phyloP scores from a whole-genome alignment of 2,113 vertebrate species.

The Cranoglanis bouderius region DNA sequence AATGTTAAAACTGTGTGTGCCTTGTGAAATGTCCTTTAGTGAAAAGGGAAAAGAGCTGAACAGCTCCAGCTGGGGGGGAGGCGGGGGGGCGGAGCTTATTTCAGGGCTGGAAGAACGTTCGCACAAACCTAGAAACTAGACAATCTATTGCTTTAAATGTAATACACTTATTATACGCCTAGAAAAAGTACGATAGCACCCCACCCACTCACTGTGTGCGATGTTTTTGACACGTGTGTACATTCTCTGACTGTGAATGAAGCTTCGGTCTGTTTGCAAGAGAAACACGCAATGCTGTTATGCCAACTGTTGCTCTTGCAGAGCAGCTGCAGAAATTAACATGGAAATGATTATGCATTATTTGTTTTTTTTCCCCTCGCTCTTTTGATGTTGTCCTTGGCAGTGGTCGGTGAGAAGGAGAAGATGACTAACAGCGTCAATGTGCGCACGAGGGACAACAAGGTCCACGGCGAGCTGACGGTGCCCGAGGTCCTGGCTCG shows the following conservation, averaged over 20 bases:
- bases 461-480: conserved; percentile 84
- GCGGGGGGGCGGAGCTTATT: neutral
- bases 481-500: conserved; percentile 79
- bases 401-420: conserved; percentile 97
- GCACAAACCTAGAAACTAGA: neutral
- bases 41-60: neutral
- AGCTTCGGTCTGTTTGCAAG: conserved; percentile 5
- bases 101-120: neutral
- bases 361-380: conserved; percentile 17
- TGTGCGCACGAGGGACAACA: conserved; percentile 92
- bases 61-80: neutral
- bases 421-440: conserved; percentile 82
- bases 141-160: neutral
- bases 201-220: neutral
- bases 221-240: neutral
- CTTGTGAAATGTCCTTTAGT: neutral
- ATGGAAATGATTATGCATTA: conserved; percentile 20
- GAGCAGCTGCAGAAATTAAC: conserved; percentile 29
- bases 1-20: too few relatives aligned
- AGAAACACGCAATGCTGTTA: neutral
- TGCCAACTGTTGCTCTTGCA: conserved; percentile 39
- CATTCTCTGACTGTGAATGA: conserved; percentile 4
- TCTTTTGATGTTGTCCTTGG: conserved; percentile 52
- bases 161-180: neutral
- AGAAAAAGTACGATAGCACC: neutral